Base-by-base conservation (phyloP, 2,888 invertebrate genomes). In the Morinoia aosen region DNA sequence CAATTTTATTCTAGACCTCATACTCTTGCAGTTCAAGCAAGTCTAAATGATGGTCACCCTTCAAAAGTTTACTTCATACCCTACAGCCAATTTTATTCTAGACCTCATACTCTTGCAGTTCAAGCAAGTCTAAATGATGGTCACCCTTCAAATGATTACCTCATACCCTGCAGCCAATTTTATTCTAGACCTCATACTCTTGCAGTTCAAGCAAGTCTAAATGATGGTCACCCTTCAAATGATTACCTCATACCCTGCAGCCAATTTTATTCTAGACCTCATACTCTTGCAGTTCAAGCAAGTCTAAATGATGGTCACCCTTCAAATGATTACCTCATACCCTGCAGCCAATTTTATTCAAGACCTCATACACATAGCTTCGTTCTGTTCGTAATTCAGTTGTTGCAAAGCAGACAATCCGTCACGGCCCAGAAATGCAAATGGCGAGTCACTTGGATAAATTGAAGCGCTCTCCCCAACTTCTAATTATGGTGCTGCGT, bases 401-500 rank as follows among this genome's bases (percentile, higher is more conserved):
- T 40, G 90, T 19, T 90, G 90, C 90, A 90, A 57, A 33, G 93
- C 57, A 93, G 93, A 48, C 57, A 93, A 93, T 93, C 25, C 93
- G 57, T 93, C 93, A 57, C 12, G 25, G 93, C 33, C 93, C 58
- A 25, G 33, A 19, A 93, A 93, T 93, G 93, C 93, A 93, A 93
- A 93, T 93, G 93, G 93, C 48, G 48, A 93, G 93, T 93, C 93
- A 93, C 93, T 56, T 48, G n/a, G 93, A 93, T 93, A 57, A 93
- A 93, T 93, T 93, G 93, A 93, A 57, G 93, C 93, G 16, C 57
- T 93, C 91, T 57, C 93, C 57, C 93, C 93, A 93, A 93, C 93
- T 57, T 93, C 93, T 93, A 93, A 93, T 93, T 93, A 93, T 93
- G 93, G 93, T n/a, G 93, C 93, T 57, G 25, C 93, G 93, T 93